Evolutionary conservation across 2,113 vertebrate genomes (phyloP).

Genomic region (Triplophysa tibetana): DNA sequence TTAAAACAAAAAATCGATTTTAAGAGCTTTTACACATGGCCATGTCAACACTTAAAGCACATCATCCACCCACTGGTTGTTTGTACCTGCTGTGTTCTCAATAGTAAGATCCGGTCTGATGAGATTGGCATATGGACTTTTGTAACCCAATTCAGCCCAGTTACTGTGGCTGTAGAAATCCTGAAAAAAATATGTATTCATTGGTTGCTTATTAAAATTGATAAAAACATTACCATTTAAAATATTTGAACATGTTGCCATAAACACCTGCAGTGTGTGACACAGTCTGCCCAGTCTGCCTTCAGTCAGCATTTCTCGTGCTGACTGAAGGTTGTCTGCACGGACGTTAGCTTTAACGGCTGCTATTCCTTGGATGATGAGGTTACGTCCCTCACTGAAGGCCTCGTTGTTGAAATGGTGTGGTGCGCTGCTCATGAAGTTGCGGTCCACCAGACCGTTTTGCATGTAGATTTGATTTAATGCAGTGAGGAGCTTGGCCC

Average conservation of each 20-base stretch:
- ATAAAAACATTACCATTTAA: no score
- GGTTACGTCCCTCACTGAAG: conserved; percentile 62
- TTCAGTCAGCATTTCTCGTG: conserved; percentile 70
- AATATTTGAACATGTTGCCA: neutral
- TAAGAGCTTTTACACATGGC: neutral
- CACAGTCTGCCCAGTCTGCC: conserved; percentile 68
- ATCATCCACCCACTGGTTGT: neutral
- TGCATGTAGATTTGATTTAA: conserved; percentile 70
- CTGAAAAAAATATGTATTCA: conserved; percentile 56
- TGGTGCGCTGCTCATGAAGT: conserved; percentile 61
- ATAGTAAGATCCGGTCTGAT: conserved; percentile 64
- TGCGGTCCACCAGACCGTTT: conserved; percentile 66
- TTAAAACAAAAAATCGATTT: neutral
- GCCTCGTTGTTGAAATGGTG: conserved; percentile 74
- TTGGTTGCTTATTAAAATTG: neutral
- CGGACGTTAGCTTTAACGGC: conserved; percentile 65
- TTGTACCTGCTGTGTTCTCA: conserved; percentile 71
- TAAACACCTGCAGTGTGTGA: conserved; percentile 71
- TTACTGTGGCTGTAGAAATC: conserved; percentile 79
- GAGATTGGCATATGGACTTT: conserved; percentile 64
- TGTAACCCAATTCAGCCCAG: conserved; percentile 73
- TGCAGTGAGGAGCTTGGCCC: conserved; percentile 67
- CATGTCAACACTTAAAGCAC: neutral
- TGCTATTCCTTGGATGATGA: conserved; percentile 60
- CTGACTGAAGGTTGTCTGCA: conserved; percentile 64